Base-by-base conservation (phyloP, 2,113 vertebrate species). In the Pelmatolapia mariae region DNA sequence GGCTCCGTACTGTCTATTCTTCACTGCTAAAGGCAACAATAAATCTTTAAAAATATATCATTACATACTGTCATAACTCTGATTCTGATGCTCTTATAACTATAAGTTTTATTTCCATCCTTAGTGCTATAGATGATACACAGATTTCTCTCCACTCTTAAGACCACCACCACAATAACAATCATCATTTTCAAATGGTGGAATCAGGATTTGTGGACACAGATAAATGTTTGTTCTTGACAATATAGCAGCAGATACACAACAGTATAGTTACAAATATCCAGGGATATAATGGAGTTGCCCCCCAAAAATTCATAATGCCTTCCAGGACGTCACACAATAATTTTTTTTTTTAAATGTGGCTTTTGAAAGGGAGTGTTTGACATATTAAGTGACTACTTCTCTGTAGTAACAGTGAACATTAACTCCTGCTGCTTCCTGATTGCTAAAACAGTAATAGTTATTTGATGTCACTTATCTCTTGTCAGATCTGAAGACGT, bases 131-230 rank as follows among this genome's bases (percentile, higher is more conserved):
- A 73, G 38, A 45, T 15, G n/a, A 40, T 45, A 3, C 26, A 73
- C 22, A 40, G 66, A 71, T 43, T 71, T 24, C 36, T 40, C 36
- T 68, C n/a, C 12, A 16, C 66, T 71, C 22, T n/a, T 71, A 71
- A 43, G 3, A 71, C 36, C 66, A 71, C 66, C 66, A 24, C n/a
- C 66, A 43, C n/a, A 43, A 38, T 38, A 66, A 36, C 6, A 15
- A 40, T 68, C 19, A 40, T 68, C 7, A 8, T 68, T 68, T 68
- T 68, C 7, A 68, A 68, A 68, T 22, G 3, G 0, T 40, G 0
- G 63, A 68, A 40, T 40, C 63, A 40, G 36, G 33, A 68, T 68
- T 68, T 68, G 11, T 22, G 63, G 19, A 40, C 0, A 66, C 4
- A 38, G 3, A 68, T 38, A 68, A 71, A 40, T 43, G 36, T 71